A percentile compares a stretch with the other conserved stretches of the same genome.
These are phyloP conservation scores for Cydia pomonella DNA, from an alignment of 1,140 invertebrate genomes.

Conservation along the genomic window DNA sequence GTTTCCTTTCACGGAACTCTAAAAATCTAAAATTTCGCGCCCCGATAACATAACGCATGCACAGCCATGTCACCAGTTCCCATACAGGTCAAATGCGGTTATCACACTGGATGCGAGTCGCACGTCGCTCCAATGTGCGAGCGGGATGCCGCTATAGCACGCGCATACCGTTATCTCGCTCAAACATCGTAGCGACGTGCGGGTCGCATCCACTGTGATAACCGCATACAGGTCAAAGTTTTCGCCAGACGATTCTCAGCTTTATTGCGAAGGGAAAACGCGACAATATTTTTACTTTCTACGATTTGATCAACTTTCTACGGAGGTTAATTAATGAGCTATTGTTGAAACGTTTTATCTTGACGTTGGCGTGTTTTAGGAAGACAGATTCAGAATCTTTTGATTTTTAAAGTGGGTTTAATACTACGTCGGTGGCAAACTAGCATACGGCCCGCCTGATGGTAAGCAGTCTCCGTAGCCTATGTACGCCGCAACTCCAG, in stretches of 20 bases:
- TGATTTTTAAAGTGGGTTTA: too few relatives aligned
- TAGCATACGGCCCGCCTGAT: too few relatives aligned
- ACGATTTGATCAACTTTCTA: constrained; percentile 17
- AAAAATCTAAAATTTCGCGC: constrained; percentile 4
- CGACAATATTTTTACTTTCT: background rate
- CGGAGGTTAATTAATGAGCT: constrained; percentile 13
- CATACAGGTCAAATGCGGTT: background rate
- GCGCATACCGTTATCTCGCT: too few relatives aligned
- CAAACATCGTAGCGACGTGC: too few relatives aligned
- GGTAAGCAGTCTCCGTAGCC: too few relatives aligned
- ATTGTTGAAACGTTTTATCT: background rate
- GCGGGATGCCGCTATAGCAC: too few relatives aligned
- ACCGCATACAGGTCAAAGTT: background rate
- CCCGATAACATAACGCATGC: background rate
- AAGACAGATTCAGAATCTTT: background rate
- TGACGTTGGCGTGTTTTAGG: background rate
- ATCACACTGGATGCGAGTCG: too few relatives aligned
- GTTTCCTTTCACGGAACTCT: background rate
- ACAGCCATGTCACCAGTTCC: constrained; percentile 15
- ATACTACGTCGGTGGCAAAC: too few relatives aligned
- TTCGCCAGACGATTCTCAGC: background rate
- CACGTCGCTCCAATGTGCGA: too few relatives aligned
- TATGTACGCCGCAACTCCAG: too few relatives aligned
- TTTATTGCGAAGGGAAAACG: background rate
- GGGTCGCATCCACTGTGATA: too few relatives aligned